Conservation (phyloP, 2,888 invertebrate genomes). For the Exephanes ischioxanthus region DNA sequence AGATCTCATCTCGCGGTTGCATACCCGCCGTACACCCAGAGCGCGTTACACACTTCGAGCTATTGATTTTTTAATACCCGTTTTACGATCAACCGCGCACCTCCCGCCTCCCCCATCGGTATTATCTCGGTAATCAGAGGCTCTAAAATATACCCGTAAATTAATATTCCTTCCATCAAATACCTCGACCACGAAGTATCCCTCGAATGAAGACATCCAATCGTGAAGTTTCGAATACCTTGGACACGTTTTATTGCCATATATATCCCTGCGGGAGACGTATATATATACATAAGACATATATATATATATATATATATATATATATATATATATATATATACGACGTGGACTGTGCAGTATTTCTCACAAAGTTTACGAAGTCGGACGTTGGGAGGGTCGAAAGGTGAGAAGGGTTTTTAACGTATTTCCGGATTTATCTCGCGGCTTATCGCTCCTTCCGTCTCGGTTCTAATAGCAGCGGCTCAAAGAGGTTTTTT, state of each 20-base stretch:
- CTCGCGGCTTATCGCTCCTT: conserved; percentile 52
- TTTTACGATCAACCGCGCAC: conserved; percentile 37
- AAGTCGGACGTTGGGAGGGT: conserved; percentile 46
- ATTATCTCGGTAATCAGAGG: conserved; percentile 11
- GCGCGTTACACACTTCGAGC: conserved; percentile 31
- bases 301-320: background rate
- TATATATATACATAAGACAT: background rate
- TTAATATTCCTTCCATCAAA: conserved; percentile 6
- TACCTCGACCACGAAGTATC: conserved; percentile 27
- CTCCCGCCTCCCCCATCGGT: background rate
- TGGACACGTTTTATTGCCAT: conserved; percentile 19
- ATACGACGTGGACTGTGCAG: background rate
- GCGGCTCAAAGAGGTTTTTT: conserved; percentile 1
- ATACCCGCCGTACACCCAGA: background rate
- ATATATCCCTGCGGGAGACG: background rate
- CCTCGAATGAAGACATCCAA: conserved; percentile 36
- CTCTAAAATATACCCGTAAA: conserved; percentile 19
- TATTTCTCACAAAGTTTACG: conserved; percentile 53
- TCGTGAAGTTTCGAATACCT: background rate
- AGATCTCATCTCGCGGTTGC: conserved; percentile 10
- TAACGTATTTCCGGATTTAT: conserved; percentile 60
- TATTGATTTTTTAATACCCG: conserved; percentile 34
- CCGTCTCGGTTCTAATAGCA: conserved; percentile 12
- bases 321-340: background rate
- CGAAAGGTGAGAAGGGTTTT: conserved; percentile 44